These are phyloP conservation scores for Rhynchonycteris naso DNA, from an alignment of 2,797 vertebrate species.

Conservation along the genomic window DNA sequence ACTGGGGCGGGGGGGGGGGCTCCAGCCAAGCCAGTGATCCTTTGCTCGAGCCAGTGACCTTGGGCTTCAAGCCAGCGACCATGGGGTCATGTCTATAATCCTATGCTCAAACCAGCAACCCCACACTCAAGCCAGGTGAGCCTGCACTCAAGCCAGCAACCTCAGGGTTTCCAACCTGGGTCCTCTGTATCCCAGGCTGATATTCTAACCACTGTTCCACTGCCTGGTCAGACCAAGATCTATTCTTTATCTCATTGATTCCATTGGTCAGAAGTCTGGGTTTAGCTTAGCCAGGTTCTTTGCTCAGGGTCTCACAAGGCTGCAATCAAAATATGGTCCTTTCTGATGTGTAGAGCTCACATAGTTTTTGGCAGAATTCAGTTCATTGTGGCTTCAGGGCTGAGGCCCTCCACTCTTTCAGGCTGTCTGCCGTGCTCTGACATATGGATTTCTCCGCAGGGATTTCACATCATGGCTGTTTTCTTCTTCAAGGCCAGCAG, in stretches of 20 bases:
- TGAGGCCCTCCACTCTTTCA: too few species aligned
- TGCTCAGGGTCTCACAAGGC: neutral
- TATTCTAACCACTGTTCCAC: too few species aligned
- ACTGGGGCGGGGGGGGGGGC: too few species aligned
- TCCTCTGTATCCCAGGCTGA: too few species aligned
- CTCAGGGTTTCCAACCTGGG: too few species aligned
- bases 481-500: neutral
- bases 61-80: too few species aligned
- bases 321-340: neutral
- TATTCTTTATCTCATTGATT: neutral
- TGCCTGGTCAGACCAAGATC: neutral
- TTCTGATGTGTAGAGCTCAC: neutral
- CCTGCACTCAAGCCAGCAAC: too few species aligned
- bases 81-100: too few species aligned
- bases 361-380: neutral
- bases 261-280: neutral
- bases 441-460: neutral
- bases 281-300: neutral
- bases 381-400: neutral
- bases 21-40: too few species aligned
- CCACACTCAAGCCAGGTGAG: too few species aligned
- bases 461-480: neutral
- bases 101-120: too few species aligned
- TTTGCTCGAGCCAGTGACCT: too few species aligned
- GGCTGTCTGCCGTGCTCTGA: rapidly evolving